These are phyloP conservation scores for Agrypnia vestita DNA, from an alignment of 1,140 invertebrate species.

Conservation along the genomic window DNA sequence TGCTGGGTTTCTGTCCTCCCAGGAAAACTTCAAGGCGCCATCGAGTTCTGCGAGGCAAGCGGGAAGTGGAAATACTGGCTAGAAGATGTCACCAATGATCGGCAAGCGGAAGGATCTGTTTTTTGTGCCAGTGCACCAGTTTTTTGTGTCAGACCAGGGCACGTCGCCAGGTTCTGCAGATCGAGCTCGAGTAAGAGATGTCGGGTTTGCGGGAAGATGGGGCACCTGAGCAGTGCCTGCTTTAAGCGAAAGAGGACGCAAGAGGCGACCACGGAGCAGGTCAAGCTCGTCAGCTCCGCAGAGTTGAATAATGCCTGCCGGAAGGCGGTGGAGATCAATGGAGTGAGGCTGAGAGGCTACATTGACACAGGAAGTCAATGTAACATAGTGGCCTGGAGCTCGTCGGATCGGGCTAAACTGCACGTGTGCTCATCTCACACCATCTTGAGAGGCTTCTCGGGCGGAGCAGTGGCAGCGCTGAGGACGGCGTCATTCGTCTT, in stretches of 20 bases:
- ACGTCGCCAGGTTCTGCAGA: background rate
- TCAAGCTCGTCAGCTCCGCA: background rate
- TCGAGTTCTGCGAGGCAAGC: background rate
- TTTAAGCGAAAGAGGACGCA: background rate
- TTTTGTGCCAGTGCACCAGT: background rate
- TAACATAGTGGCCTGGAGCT: background rate
- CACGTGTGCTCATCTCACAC: background rate
- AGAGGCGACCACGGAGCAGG: background rate
- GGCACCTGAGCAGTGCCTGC: too few relatives aligned
- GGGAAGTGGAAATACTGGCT: too few relatives aligned
- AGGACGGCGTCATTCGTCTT: background rate
- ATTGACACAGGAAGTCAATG: background rate
- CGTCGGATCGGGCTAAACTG: background rate
- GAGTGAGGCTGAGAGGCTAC: constrained; percentile 1
- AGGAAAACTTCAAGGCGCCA: background rate
- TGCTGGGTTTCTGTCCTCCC: background rate
- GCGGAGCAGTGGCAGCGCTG: background rate
- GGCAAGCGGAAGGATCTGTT: background rate
- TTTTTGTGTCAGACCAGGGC: background rate
- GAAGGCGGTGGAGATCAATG: background rate
- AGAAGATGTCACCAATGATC: background rate
- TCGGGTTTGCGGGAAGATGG: too few relatives aligned
- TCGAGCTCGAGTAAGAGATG: background rate
- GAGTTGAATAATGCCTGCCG: background rate
- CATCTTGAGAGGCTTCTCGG: background rate